phyloP scores from a whole-genome alignment of 2,888 invertebrate genomes.

The Octodonta nipae region DNA sequence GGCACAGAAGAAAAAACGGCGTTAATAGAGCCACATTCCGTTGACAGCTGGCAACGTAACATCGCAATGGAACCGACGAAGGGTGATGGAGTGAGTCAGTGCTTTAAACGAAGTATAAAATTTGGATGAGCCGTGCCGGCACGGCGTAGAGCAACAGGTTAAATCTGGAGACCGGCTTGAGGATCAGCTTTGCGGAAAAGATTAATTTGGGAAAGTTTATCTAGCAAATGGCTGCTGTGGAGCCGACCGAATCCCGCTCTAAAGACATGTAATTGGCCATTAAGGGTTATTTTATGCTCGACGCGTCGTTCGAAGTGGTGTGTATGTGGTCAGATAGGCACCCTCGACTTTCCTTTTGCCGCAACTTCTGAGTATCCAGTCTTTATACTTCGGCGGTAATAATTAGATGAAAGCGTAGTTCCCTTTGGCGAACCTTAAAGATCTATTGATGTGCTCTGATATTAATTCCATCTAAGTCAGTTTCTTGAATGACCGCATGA shows the following conservation, averaged over 20 bases:
- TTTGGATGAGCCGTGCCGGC: constrained; percentile 27
- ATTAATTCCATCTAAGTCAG: constrained; percentile 32
- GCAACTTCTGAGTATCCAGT: constrained; percentile 30
- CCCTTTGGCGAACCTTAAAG: constrained; percentile 30
- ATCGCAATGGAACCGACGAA: no score
- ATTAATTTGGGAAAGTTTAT: constrained; percentile 20
- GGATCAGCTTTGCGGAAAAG: constrained; percentile 24
- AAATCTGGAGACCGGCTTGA: constrained; percentile 17
- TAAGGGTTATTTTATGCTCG: constrained; percentile 28
- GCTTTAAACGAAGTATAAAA: constrained; percentile 20
- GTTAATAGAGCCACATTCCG: no score
- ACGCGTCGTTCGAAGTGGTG: constrained; percentile 23
- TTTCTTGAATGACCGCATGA: constrained; percentile 29
- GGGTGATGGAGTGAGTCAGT: no score
- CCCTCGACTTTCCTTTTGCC: constrained; percentile 21
- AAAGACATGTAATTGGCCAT: constrained; percentile 29
- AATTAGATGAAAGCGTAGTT: constrained; percentile 33
- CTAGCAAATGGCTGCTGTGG: not conserved
- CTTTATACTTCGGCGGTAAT: constrained; percentile 30
- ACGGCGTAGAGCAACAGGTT: constrained; percentile 32
- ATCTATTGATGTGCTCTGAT: constrained; percentile 28
- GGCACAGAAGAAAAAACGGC: no score
- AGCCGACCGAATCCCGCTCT: constrained; percentile 13
- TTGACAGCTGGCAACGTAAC: no score
- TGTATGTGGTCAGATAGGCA: constrained; percentile 30